Evolutionary conservation across 2,797 vertebrate species (phyloP).

Genomic region (Eremophila alpestris): DNA sequence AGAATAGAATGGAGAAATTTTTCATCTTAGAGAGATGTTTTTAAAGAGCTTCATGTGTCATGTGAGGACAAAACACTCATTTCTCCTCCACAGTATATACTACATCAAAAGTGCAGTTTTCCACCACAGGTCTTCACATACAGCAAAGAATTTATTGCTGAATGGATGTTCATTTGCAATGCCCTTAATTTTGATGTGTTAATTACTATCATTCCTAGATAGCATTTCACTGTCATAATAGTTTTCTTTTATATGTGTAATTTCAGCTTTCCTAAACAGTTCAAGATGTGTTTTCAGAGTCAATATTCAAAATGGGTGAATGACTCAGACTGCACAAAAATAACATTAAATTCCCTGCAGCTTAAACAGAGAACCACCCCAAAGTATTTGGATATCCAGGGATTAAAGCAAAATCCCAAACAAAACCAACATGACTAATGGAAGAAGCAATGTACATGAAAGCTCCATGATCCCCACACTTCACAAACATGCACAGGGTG

Average conservation of each 20-base stretch:
- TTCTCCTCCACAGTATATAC: not conserved
- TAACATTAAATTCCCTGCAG: not conserved
- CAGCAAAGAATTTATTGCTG: not conserved
- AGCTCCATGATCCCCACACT: not conserved
- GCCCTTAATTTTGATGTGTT: not conserved
- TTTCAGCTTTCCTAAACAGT: not conserved
- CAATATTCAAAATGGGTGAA: not conserved
- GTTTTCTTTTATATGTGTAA: not conserved
- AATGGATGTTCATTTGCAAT: not conserved
- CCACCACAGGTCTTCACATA: fast-evolving
- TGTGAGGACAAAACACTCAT: not conserved
- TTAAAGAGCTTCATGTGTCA: not conserved
- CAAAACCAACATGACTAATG: not conserved
- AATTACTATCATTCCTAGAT: not conserved
- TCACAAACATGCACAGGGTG: not conserved
- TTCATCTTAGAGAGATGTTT: not conserved
- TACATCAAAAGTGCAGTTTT: not conserved
- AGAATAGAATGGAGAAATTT: not conserved
- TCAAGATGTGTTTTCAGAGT: not conserved
- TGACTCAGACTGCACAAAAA: not conserved
- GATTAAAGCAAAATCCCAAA: not conserved
- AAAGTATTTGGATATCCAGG: not conserved
- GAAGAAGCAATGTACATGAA: not conserved
- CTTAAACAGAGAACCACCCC: not conserved
- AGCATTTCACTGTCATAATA: not conserved